Evolutionary conservation across 2,888 invertebrate genomes (phyloP).

Genomic region (Cepaea hortensis): DNA sequence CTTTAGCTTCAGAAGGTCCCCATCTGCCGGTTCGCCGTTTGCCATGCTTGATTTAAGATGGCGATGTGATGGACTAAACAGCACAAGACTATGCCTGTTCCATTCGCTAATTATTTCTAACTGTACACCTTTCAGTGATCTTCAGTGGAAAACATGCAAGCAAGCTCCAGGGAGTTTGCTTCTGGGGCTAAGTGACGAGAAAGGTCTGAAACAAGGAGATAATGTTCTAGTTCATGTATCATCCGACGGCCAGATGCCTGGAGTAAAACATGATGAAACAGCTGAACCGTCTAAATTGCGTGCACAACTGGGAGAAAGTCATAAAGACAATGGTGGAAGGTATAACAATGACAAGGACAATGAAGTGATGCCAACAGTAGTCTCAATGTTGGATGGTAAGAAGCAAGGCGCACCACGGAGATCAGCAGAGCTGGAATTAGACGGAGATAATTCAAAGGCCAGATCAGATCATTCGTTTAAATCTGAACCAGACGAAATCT

Average conservation of each 20-base stretch:
- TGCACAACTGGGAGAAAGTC: not conserved
- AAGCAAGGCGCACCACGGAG: not conserved
- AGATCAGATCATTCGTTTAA: not conserved
- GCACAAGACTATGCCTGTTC: slow-evolving; percentile 43
- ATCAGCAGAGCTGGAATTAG: too few species aligned
- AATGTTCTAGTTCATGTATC: not conserved
- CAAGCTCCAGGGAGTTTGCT: slow-evolving; percentile 1
- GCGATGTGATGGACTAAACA: slow-evolving; percentile 40
- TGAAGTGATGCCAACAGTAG: not conserved
- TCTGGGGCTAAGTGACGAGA: not conserved
- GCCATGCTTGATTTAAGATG: not conserved
- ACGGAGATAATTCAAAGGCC: not conserved
- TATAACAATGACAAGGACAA: not conserved
- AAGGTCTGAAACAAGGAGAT: not conserved
- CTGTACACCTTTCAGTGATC: slow-evolving; percentile 53
- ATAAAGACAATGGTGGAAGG: too few species aligned
- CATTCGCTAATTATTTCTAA: slow-evolving; percentile 48
- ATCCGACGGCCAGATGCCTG: not conserved
- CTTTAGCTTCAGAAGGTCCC: slow-evolving; percentile 9
- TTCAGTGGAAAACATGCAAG: slow-evolving; percentile 52
- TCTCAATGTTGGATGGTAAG: not conserved
- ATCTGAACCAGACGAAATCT: not conserved
- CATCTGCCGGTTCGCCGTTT: not conserved
- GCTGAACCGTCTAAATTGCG: not conserved
- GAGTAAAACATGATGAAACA: not conserved